Percentiles rank a stretch among this genome's conserved stretches.
These are phyloP conservation scores for Drosophila carrolli DNA, from an alignment of 1,140 invertebrate genomes.

Conservation along the genomic window DNA sequence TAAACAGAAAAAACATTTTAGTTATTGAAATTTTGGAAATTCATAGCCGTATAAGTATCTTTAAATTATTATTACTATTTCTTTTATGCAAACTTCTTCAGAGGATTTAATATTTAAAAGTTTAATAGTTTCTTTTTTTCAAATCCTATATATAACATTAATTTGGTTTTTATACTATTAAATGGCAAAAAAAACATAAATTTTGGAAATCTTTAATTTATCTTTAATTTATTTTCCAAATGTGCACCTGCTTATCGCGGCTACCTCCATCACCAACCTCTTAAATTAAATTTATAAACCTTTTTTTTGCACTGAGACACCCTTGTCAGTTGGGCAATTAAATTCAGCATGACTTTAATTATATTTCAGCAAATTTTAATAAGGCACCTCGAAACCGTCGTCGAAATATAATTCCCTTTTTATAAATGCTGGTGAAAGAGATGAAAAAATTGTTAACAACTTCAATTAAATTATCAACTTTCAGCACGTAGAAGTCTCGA, in stretches of 20 bases:
- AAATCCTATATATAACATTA: too few relatives aligned
- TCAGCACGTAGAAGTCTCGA: constrained; percentile 45
- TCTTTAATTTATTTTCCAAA: neutral
- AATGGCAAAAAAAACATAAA: too few relatives aligned
- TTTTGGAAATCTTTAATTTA: neutral
- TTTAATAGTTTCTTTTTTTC: too few relatives aligned
- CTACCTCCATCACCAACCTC: constrained; percentile 1
- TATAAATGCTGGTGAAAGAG: constrained; percentile 26
- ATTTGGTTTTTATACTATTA: too few relatives aligned
- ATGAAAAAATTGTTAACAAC: constrained; percentile 74
- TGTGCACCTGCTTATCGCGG: constrained; percentile 33
- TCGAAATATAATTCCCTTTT: constrained; percentile 35
- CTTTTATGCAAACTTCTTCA: too few relatives aligned
- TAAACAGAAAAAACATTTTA: neutral
- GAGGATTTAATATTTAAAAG: too few relatives aligned
- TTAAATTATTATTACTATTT: too few relatives aligned
- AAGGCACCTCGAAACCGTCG: constrained; percentile 44
- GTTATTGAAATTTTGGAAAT: neutral
- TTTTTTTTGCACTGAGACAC: constrained; percentile 20
- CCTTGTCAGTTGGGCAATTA: constrained; percentile 72
- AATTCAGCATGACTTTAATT: constrained; percentile 71
- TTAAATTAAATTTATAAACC: constrained; percentile 30
- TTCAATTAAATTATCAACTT: constrained; percentile 83
- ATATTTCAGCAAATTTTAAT: constrained; percentile 80
- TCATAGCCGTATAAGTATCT: too few relatives aligned